A percentile compares a stretch with the other conserved stretches of the same genome.
Evolutionary conservation across 2,888 invertebrate genomes (phyloP).

Genomic region (Byasa hedistus): DNA sequence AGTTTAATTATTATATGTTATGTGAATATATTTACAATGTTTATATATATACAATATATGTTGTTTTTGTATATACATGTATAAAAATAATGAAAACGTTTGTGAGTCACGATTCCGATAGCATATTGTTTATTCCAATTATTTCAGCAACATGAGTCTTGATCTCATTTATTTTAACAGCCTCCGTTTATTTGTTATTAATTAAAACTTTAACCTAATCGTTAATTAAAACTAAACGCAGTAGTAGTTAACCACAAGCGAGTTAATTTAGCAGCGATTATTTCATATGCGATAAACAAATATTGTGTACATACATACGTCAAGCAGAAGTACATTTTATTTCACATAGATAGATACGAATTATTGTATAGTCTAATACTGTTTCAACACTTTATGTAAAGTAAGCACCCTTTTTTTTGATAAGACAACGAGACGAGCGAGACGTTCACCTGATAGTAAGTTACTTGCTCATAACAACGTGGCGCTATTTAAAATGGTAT

Average conservation of each 20-base stretch:
- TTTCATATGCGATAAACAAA: conserved; percentile 14
- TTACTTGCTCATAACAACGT: no score
- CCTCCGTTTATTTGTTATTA: conserved; percentile 18
- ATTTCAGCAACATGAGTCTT: conserved; percentile 4
- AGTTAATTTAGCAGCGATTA: conserved; percentile 5
- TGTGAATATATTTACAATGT: no score
- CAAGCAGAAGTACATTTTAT: not conserved
- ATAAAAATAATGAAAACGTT: not conserved
- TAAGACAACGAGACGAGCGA: no score
- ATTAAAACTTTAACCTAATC: conserved; percentile 18
- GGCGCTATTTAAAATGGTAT: no score
- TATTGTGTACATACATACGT: not conserved
- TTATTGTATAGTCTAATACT: no score
- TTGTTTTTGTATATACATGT: no score
- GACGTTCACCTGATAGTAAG: no score
- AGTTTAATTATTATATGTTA: no score
- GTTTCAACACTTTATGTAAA: no score
- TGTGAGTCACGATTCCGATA: conserved; percentile 1
- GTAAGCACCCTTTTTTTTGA: no score
- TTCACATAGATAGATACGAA: no score
- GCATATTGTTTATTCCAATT: conserved; percentile 4
- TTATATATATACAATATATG: no score
- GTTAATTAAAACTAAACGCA: conserved; percentile 13
- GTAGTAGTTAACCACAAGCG: conserved; percentile 23
- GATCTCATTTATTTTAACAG: conserved; percentile 11